Conservation (phyloP, 2,888 invertebrate genomes). For the Diplazon laetatorius region DNA sequence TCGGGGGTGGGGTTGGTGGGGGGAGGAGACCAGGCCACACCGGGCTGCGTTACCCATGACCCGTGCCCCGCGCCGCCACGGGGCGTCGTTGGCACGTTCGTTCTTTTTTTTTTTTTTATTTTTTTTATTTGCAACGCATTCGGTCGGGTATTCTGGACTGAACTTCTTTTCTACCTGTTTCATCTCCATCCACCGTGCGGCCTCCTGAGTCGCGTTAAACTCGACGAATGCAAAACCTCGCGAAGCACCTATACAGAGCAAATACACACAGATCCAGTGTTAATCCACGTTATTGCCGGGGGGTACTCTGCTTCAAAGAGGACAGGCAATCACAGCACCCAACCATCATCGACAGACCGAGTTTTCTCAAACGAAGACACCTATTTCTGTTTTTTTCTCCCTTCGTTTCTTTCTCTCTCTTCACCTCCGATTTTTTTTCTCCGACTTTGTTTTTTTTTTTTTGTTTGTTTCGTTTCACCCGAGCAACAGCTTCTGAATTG, state of each 20-base stretch:
- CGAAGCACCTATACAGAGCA: constrained; percentile 94
- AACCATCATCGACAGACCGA: constrained; percentile 82
- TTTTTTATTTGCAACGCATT: constrained; percentile 76
- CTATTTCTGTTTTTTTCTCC: constrained; percentile 60
- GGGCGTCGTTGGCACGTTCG: constrained; percentile 81
- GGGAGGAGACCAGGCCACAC: constrained; percentile 76
- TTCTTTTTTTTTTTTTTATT: no score
- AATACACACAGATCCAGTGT: constrained; percentile 84
- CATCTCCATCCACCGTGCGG: constrained; percentile 95
- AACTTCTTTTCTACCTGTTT: constrained; percentile 89
- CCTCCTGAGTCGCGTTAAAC: constrained; percentile 94
- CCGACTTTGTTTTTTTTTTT: neutral
- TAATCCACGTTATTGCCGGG: constrained; percentile 82
- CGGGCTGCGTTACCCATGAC: constrained; percentile 81
- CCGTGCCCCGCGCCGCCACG: constrained; percentile 80
- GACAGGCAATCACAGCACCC: constrained; percentile 82
- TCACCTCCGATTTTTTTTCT: constrained; percentile 17
- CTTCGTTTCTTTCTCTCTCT: constrained; percentile 9
- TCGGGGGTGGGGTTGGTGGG: constrained; percentile 64
- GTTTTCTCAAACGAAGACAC: constrained; percentile 69
- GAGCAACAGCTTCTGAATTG: constrained; percentile 7
- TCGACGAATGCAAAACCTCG: constrained; percentile 93
- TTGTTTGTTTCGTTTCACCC: neutral
- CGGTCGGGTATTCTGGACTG: constrained; percentile 77
- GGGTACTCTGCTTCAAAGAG: constrained; percentile 81